Evolutionary conservation across 2,888 invertebrate species (phyloP).

Genomic region (Drosophila lacicola): DNA sequence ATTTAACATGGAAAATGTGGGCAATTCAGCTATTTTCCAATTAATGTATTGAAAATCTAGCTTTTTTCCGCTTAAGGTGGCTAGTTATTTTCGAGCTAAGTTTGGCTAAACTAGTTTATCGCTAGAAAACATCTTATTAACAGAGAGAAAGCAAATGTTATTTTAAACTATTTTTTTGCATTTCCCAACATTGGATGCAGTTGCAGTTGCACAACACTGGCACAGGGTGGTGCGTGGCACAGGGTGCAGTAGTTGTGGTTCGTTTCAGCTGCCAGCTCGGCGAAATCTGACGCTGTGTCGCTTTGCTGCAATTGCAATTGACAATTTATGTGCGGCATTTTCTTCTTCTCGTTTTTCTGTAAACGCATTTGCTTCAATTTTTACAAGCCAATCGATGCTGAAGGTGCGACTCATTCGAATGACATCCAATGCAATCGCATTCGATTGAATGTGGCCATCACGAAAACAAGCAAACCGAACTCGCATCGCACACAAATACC

Average conservation of each 20-base stretch:
- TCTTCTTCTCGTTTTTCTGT: background rate
- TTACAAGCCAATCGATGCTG: constrained; percentile 23
- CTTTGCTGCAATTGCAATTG: constrained; percentile 33
- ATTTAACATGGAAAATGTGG: no score
- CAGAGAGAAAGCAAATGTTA: no score
- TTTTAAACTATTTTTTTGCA: no score
- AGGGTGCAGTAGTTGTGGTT: background rate
- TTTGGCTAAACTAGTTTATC: no score
- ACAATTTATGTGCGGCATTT: constrained; percentile 21
- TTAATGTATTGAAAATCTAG: no score
- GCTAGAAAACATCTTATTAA: no score
- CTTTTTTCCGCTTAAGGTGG: no score
- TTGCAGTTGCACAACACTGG: background rate
- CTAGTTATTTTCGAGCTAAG: no score
- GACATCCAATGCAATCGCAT: constrained; percentile 10
- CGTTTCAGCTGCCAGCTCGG: constrained; percentile 6
- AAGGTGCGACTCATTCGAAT: constrained; percentile 42
- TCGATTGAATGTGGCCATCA: constrained; percentile 3
- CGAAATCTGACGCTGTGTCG: constrained; percentile 8
- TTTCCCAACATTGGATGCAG: no score
- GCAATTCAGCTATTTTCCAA: no score
- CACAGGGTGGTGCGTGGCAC: background rate
- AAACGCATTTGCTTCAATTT: constrained; percentile 3
- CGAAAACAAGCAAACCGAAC: background rate
- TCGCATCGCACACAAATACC: background rate